Base-by-base conservation (phyloP, 2,888 invertebrate species). In the Caenorhabditis sp. region DNA sequence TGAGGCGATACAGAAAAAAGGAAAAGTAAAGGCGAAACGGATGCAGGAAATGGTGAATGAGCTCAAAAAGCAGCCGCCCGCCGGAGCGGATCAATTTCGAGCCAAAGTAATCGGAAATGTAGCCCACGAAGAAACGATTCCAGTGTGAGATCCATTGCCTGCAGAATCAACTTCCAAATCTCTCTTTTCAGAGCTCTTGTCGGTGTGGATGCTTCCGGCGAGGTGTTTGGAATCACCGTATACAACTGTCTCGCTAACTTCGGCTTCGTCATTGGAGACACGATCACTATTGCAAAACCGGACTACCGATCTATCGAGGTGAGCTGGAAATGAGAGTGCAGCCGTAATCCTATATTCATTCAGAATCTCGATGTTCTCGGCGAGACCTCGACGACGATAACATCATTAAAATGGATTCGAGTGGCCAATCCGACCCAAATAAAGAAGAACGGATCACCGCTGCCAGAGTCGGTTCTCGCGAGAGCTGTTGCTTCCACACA, bases 181-280 rank as follows among this genome's bases (percentile, higher is more conserved):
- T n/a, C n/a, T 32, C n/a, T 7, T 59, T 59, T 35, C 43, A 70
- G 70, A 7, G 58, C 72, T 8, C 58, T 72, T 1, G 56, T 72
- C 7, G 72, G 56, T n/a, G 56, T 56, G 2, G 63, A 63, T 24
- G 46, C 50, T 0, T 3, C 48, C 30, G 75, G 70, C 9, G 55
- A 63, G 13, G 59, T 59, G 3, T 70, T 50, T 59, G 63, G 52
- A 13, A 55, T 70, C 11, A 76, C 75, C 1, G 39, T 76, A 17
- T 76, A 70, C 46, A 76, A 76, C 27, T 70, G 75, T 50, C 48
- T 55, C 7, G 41, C 75, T 1, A 56, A 63, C 32, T 76, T 76
- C 39, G 75, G 70, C 15, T 76, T 76, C 39, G 63, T 70, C 9
- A 76, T 76, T 3, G 75, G 70, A 1, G 70, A 76, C 26, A 63